phyloP scores from a whole-genome alignment of 2,797 vertebrate genomes.

The Valencia hispanica region DNA sequence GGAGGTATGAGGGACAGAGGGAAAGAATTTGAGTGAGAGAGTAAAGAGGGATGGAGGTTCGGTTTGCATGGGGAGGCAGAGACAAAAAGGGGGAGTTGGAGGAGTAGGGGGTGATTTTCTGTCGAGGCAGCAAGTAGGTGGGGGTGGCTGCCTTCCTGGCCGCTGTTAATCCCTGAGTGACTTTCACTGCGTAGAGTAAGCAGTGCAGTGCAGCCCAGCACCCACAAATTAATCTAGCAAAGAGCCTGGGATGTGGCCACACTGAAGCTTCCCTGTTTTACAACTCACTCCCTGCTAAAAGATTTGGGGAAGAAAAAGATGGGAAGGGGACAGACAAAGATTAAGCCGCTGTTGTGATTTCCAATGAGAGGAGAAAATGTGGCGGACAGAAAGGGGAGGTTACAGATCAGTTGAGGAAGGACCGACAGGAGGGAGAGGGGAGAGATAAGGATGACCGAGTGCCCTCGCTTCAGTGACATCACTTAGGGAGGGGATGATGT shows the following conservation, averaged over 20 bases:
- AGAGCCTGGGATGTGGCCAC: constrained; percentile 72
- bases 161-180: constrained; percentile 83
- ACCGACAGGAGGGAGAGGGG: constrained; percentile 21
- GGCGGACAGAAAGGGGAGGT: constrained; percentile 44
- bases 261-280: constrained; percentile 49
- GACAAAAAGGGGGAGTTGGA: not conserved
- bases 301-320: constrained; percentile 38
- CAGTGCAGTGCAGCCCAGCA: constrained; percentile 62
- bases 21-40: constrained; percentile 54
- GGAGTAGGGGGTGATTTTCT: constrained; percentile 57
- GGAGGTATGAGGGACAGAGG: constrained; percentile 51
- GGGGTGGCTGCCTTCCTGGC: constrained; percentile 52
- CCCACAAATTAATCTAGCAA: constrained; percentile 83
- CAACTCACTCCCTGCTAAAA: constrained; percentile 31
- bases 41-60: constrained; percentile 53
- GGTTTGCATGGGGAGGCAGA: constrained; percentile 37
- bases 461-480: constrained; percentile 61
- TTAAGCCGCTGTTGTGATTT: constrained; percentile 52
- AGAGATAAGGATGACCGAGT: constrained; percentile 45
- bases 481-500: constrained; percentile 60
- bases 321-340: constrained; percentile 24
- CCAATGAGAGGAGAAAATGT: constrained; percentile 39
- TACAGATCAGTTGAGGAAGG: constrained; percentile 37
- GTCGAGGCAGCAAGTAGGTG: constrained; percentile 78
- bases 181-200: constrained; percentile 83